phyloP scores from a whole-genome alignment of 2,888 invertebrate species.

The Operophtera brumata region DNA sequence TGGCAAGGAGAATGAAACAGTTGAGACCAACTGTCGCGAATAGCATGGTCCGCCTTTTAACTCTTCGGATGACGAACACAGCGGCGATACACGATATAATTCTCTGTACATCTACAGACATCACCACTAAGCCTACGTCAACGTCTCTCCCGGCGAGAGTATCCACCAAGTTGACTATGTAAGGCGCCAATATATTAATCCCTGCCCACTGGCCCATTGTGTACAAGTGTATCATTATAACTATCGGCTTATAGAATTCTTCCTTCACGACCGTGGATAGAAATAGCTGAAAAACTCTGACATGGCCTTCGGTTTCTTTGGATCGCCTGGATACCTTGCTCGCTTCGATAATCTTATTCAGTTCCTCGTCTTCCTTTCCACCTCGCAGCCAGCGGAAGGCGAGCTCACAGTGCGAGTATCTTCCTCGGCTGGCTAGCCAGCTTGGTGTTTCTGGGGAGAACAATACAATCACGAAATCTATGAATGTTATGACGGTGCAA shows the following conservation, averaged over 20 bases:
- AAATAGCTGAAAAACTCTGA: neutral
- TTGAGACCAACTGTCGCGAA: slow-evolving; percentile 51
- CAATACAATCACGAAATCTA: slow-evolving; percentile 63
- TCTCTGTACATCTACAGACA: slow-evolving; percentile 82
- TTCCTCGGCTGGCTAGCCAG: slow-evolving; percentile 81
- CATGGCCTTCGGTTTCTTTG: slow-evolving; percentile 33
- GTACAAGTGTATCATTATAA: slow-evolving; percentile 80
- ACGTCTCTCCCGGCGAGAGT: slow-evolving; percentile 76
- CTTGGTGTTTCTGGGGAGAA: slow-evolving; percentile 82
- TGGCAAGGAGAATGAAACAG: slow-evolving; percentile 46
- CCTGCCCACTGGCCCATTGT: slow-evolving; percentile 83
- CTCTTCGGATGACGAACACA: slow-evolving; percentile 79
- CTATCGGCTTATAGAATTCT: slow-evolving; percentile 79
- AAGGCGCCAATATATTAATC: slow-evolving; percentile 83
- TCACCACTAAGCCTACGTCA: slow-evolving; percentile 82
- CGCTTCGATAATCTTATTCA: slow-evolving; percentile 57
- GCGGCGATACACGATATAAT: slow-evolving; percentile 79
- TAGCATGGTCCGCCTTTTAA: slow-evolving; percentile 65
- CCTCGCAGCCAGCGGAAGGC: slow-evolving; percentile 82
- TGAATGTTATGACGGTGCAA: slow-evolving; percentile 62
- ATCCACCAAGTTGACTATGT: slow-evolving; percentile 81
- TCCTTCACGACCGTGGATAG: slow-evolving; percentile 40
- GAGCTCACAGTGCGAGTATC: slow-evolving; percentile 73
- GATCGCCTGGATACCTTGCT: slow-evolving; percentile 40
- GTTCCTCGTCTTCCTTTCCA: slow-evolving; percentile 60